Evolutionary conservation across 2,113 vertebrate species (phyloP).

Genomic region (Sclerurus mexicanus): DNA sequence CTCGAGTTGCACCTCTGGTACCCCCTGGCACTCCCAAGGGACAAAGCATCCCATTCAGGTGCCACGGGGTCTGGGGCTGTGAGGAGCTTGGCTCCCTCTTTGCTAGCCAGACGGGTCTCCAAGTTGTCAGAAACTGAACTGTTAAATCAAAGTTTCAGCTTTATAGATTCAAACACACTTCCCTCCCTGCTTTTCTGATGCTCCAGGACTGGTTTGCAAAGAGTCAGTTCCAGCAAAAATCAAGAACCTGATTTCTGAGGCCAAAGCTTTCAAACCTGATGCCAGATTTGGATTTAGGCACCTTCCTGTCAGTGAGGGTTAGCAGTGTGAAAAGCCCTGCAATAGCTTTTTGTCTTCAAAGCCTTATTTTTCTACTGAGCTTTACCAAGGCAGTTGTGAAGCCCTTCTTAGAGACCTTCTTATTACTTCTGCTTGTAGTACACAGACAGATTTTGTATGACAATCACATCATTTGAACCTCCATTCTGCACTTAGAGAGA

Average conservation of each 20-base stretch:
- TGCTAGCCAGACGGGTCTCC: neutral
- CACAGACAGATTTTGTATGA: neutral
- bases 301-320: neutral
- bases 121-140: neutral
- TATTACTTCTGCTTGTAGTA: neutral
- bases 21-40: neutral
- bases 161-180: neutral
- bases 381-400: neutral
- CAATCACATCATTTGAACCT: neutral
- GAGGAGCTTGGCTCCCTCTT: neutral
- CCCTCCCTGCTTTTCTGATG: too few species aligned
- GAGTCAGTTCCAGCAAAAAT: neutral
- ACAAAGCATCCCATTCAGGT: accelerated
- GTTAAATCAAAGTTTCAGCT: neutral
- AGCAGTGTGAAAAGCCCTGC: neutral
- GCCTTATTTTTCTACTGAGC: neutral
- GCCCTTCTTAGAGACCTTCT: neutral
- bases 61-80: neutral
- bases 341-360: neutral
- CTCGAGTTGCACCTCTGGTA: accelerated
- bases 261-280: neutral
- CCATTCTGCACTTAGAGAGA: neutral
- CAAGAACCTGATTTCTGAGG: neutral
- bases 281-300: neutral
- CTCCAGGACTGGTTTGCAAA: neutral